Percentiles rank a stretch among this genome's conserved stretches.
These are phyloP conservation scores for Drosophila littoralis DNA, from an alignment of 1,140 invertebrate species.

Conservation along the genomic window DNA sequence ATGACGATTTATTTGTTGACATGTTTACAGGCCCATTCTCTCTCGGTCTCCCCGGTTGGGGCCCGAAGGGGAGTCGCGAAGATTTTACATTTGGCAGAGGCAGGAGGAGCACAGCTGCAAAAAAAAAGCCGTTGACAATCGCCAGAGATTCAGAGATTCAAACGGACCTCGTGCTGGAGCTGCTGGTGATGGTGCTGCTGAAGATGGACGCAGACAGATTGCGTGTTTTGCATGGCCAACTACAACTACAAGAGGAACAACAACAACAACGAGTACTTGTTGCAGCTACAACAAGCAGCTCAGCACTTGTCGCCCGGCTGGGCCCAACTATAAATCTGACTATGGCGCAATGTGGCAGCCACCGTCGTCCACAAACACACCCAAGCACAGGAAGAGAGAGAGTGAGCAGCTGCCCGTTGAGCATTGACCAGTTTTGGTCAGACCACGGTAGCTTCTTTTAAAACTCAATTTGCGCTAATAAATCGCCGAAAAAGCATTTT, in stretches of 20 bases:
- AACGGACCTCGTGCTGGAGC: constrained; percentile 13
- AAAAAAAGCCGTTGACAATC: constrained; percentile 39
- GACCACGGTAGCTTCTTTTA: constrained; percentile 67
- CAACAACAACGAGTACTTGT: constrained; percentile 15
- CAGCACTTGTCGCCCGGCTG: constrained; percentile 49
- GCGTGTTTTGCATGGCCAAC: constrained; percentile 66
- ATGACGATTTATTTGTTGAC: constrained; percentile 83
- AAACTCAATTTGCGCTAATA: constrained; percentile 83
- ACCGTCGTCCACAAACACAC: not conserved
- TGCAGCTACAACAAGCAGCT: constrained; percentile 21
- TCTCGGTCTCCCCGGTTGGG: not conserved
- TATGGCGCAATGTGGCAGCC: not conserved
- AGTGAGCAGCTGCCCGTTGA: constrained; percentile 21
- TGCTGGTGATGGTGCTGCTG: constrained; percentile 50
- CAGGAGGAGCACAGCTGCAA: constrained; percentile 58
- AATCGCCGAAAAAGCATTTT: constrained; percentile 81
- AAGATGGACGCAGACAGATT: constrained; percentile 74
- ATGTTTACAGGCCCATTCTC: constrained; percentile 58
- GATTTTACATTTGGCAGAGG: constrained; percentile 57
- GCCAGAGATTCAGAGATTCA: constrained; percentile 18
- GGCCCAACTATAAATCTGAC: constrained; percentile 59
- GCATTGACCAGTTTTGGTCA: constrained; percentile 12
- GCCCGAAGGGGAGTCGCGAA: constrained; percentile 28
- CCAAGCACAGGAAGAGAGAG: not conserved
- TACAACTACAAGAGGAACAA: constrained; percentile 22